These are phyloP conservation scores for Geotrypetes seraphini DNA, from an alignment of 2,797 vertebrate species.

Conservation along the genomic window DNA sequence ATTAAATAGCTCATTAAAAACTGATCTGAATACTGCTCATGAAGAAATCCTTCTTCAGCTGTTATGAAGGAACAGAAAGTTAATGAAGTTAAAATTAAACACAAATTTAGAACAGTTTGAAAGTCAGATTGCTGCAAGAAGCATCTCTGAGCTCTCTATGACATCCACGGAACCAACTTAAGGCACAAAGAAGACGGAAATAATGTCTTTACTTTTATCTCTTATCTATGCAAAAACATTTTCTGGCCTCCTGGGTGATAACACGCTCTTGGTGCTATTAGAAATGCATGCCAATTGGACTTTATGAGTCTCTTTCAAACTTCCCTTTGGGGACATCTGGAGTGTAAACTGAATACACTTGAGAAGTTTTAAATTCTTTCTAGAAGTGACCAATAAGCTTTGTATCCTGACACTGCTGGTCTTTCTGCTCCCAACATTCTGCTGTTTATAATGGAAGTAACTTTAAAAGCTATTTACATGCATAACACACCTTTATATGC, in stretches of 20 bases:
- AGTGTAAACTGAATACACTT: not conserved
- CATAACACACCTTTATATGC: no score
- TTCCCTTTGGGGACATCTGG: not conserved
- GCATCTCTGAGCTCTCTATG: constrained; percentile 12
- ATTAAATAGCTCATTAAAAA: constrained; percentile 72
- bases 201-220: not conserved
- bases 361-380: not conserved
- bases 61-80: constrained; percentile 45
- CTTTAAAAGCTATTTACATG: no score
- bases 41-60: constrained; percentile 45
- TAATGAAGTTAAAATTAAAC: constrained; percentile 53
- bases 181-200: not conserved
- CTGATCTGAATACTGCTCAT: constrained; percentile 55
- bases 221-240: not conserved
- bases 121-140: constrained; percentile 25
- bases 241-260: not conserved
- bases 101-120: constrained; percentile 31
- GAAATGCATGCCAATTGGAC: not conserved
- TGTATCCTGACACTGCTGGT: not conserved
- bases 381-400: not conserved
- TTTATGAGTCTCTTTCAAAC: not conserved
- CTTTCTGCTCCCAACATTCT: no score
- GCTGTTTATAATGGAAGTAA: no score
- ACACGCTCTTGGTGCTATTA: not conserved
- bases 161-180: not conserved